A percentile compares a stretch with the other conserved stretches of the same genome.
Conservation (phyloP, 2,888 invertebrate species). For the Sturmia bella region DNA sequence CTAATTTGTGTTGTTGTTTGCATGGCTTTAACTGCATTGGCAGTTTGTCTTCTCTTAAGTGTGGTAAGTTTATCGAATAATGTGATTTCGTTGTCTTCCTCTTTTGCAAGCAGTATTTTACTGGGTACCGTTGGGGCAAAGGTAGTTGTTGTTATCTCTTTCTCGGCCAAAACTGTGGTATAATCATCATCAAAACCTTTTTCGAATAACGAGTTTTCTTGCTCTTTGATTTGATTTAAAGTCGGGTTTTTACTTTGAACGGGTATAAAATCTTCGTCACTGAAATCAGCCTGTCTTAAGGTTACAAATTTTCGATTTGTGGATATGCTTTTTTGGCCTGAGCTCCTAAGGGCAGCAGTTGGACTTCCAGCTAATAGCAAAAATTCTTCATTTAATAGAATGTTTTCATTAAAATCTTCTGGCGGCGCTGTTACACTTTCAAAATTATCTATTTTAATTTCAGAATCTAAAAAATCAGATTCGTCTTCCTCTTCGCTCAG, state of each 20-base stretch:
- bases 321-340: neutral
- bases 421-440: neutral
- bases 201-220: conserved; percentile 4
- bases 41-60: conserved; percentile 23
- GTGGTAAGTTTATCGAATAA: neutral
- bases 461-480: neutral
- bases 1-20: no score
- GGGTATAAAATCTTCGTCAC: conserved; percentile 43
- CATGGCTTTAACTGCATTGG: no score
- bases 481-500: neutral
- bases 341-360: no score
- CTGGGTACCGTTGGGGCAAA: neutral
- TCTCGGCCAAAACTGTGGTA: neutral
- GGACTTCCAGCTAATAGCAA: neutral
- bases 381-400: neutral
- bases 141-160: neutral
- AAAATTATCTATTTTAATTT: neutral
- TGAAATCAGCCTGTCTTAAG: conserved; percentile 12
- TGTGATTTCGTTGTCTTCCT: neutral
- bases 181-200: conserved; percentile 7
- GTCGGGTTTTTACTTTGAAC: neutral
- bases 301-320: neutral
- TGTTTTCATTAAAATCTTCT: neutral
- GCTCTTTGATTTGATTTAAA: neutral
- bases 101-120: no score